phyloP scores from a whole-genome alignment of 2,888 invertebrate genomes.

The Drosophila melanosoma region DNA sequence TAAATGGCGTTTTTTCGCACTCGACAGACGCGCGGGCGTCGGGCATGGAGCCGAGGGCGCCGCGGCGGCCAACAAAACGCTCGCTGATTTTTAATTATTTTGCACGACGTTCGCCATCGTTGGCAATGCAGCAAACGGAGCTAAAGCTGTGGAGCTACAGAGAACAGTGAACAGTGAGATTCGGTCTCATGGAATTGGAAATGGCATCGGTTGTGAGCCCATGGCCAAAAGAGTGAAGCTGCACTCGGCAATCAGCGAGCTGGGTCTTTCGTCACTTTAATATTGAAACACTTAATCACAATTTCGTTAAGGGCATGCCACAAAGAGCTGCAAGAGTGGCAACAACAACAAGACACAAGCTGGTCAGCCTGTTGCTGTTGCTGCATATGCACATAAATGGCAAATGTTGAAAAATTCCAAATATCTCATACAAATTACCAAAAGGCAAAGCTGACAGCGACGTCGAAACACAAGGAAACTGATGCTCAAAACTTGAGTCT shows the following conservation, averaged over 20 bases:
- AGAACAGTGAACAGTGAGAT: slow-evolving; percentile 8
- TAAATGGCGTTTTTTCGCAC: slow-evolving; percentile 82
- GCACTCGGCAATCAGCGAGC: slow-evolving; percentile 44
- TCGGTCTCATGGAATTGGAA: slow-evolving; percentile 17
- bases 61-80: slow-evolving; percentile 51
- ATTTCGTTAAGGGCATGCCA: slow-evolving; percentile 73
- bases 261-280: slow-evolving; percentile 76
- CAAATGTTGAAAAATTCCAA: slow-evolving; percentile 67
- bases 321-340: slow-evolving; percentile 17
- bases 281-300: slow-evolving; percentile 81
- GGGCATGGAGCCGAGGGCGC: slow-evolving; percentile 12
- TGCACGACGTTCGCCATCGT: slow-evolving; percentile 71
- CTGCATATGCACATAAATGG: slow-evolving; percentile 70
- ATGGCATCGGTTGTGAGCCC: slow-evolving; percentile 10
- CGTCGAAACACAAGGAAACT: slow-evolving; percentile 17
- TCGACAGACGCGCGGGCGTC: slow-evolving; percentile 62
- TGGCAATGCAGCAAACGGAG: slow-evolving; percentile 13
- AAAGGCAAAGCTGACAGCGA: slow-evolving; percentile 49
- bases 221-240: slow-evolving; percentile 16
- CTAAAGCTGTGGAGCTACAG: slow-evolving; percentile 4
- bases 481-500: slow-evolving; percentile 18
- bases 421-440: slow-evolving; percentile 79
- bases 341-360: too few species aligned
- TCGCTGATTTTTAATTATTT: slow-evolving; percentile 77
- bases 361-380: neutral